phyloP scores from a whole-genome alignment of 2,797 vertebrate genomes.

The Orestias chungarensis region DNA sequence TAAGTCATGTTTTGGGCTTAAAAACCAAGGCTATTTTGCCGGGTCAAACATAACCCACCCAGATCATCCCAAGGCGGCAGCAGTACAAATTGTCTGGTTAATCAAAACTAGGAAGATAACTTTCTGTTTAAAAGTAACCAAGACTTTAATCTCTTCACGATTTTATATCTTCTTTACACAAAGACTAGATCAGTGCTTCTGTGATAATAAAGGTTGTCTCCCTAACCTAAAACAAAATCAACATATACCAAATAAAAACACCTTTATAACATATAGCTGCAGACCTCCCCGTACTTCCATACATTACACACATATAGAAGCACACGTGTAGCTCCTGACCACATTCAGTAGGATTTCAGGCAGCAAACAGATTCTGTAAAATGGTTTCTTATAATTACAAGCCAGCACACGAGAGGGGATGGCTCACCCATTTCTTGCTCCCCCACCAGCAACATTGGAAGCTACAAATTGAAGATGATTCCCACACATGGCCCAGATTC shows the following conservation, averaged over 20 bases:
- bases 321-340: background rate
- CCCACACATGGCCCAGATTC: slow-evolving; percentile 64
- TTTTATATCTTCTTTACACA: too few species aligned
- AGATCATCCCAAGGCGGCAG: too few species aligned
- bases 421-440: slow-evolving; percentile 49
- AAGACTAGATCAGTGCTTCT: too few species aligned
- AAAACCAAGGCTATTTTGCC: too few species aligned
- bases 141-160: too few species aligned
- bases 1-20: too few species aligned
- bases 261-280: background rate
- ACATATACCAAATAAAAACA: background rate
- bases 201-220: too few species aligned
- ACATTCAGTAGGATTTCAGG: slow-evolving; percentile 19
- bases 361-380: slow-evolving; percentile 38
- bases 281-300: background rate
- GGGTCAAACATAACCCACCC: too few species aligned
- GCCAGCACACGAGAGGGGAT: slow-evolving; percentile 42
- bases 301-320: background rate
- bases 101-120: too few species aligned
- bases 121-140: too few species aligned
- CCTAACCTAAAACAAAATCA: too few species aligned
- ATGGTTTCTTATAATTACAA: slow-evolving; percentile 71
- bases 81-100: too few species aligned
- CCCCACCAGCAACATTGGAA: slow-evolving; percentile 53
- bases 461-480: slow-evolving; percentile 70